Conservation (phyloP, 2,113 vertebrate species). For the Scytalopus superciliaris region DNA sequence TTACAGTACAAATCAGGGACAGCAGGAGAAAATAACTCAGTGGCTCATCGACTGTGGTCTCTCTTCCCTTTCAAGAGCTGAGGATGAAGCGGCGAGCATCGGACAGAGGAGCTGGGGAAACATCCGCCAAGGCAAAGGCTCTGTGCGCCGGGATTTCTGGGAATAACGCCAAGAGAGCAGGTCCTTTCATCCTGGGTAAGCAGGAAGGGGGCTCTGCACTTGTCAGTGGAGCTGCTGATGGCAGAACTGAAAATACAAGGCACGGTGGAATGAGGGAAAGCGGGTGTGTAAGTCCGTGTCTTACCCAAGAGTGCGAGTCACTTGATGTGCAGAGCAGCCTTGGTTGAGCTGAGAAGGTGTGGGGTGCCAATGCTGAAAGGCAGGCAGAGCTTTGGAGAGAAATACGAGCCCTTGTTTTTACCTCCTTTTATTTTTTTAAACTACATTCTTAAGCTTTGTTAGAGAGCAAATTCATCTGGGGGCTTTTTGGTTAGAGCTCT, state of each 20-base stretch:
- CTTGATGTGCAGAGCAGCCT: background rate
- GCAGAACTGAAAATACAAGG: background rate
- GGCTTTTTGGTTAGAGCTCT: background rate
- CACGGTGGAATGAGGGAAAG: background rate
- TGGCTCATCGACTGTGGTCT: conserved; percentile 25
- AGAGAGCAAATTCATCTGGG: background rate
- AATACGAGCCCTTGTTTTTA: background rate
- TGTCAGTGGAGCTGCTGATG: background rate
- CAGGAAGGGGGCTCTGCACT: background rate
- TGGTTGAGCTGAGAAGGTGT: background rate
- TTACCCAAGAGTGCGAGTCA: background rate
- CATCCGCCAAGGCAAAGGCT: conserved; percentile 88
- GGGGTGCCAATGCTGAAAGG: background rate
- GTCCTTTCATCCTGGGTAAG: conserved; percentile 96
- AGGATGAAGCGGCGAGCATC: conserved; percentile 97
- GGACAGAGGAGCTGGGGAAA: conserved; percentile 94
- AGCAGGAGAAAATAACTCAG: background rate
- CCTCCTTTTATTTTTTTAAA: too few species aligned
- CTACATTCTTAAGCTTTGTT: background rate
- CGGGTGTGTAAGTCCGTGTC: background rate
- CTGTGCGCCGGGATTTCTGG: conserved; percentile 92
- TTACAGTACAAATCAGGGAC: background rate
- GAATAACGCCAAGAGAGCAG: conserved; percentile 93
- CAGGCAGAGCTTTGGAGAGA: background rate
- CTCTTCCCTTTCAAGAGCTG: conserved; percentile 74